Evolutionary conservation across 2,113 vertebrate genomes (phyloP), one percentile per base, ranked within the genome.

Genomic region (Rattus rattus): DNA sequence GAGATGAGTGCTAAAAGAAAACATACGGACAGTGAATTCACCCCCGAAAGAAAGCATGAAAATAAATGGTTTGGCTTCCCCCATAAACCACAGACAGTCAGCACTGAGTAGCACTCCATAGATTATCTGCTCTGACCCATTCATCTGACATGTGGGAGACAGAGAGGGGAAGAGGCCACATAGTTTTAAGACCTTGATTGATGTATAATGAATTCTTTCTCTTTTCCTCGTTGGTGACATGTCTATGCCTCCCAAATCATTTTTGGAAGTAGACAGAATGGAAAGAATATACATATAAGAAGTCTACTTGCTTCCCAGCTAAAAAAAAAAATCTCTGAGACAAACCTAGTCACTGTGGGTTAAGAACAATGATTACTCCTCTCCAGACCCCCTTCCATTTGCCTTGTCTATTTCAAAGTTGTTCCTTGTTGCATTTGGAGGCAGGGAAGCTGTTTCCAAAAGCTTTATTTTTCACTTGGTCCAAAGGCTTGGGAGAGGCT

Each of bases 221-320:
- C 30, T 63, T 77, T 91, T 75, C 30, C 88, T 84, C 30, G 26
- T 59, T 88, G 54, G n/a, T 85, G 80, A 90, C 5, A 54, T 22
- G 70, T 14, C 30, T 7, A 73, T 73, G n/a, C 83, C 79, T 96
- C 63, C 85, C 59, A 90, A 69, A 59, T 69, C 5, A 22, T 24
- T 75, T 93, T 63, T 90, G 52, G 33, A 96, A 90, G 33, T 75
- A 83, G 76, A 28, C 49, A 77, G n/a, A 93, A 80, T 75, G 39
- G 69, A 94, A 95, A 65, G 85, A 47, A 70, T 63, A 86, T 11
- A n/a, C 73, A 85, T 26, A 30, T 10, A 94, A 67, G 11, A 89
- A 92, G 83, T 52, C 7, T 39, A 47, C 91, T 96, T 65, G 19
- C 91, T 90, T 95, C 88, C 85, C 26, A 67, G 65, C 59, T 70